Percentiles rank a stretch among this genome's conserved stretches.
Evolutionary conservation across 1,140 invertebrate genomes (phyloP).

Genomic region (Semibalanus balanoides): DNA sequence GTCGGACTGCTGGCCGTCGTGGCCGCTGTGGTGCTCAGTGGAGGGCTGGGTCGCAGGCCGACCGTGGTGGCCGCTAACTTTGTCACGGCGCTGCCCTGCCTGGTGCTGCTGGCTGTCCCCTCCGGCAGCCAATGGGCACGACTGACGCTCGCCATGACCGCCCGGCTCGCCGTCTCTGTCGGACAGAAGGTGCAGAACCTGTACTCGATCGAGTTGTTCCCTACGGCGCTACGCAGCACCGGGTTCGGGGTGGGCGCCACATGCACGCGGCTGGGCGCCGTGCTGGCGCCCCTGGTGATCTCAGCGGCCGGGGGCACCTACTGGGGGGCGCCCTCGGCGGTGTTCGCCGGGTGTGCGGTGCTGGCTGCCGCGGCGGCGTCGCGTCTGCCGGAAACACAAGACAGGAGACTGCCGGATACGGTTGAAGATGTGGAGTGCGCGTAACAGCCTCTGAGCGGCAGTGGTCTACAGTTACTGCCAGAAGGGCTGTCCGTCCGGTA

Average conservation of each 20-base stretch:
- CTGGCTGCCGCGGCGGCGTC: slow-evolving; percentile 16
- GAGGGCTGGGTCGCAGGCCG: no score
- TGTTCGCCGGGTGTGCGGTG: slow-evolving; percentile 20
- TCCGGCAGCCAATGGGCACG: slow-evolving; percentile 10
- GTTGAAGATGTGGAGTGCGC: slow-evolving; percentile 22
- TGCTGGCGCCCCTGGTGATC: slow-evolving; percentile 47
- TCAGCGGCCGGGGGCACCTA: no score
- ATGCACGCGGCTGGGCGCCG: slow-evolving; percentile 57
- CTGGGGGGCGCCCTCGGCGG: no score
- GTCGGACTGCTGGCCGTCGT: no score
- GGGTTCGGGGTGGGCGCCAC: slow-evolving; percentile 63
- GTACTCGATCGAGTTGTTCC: slow-evolving; percentile 67
- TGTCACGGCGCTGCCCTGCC: no score
- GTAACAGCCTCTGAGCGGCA: no score
- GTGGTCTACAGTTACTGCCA: no score
- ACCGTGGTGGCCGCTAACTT: no score
- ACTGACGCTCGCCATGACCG: slow-evolving; percentile 50
- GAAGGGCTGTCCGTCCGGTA: no score
- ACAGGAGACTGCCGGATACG: slow-evolving; percentile 22
- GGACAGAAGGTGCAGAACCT: slow-evolving; percentile 67
- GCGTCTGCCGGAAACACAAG: slow-evolving; percentile 23
- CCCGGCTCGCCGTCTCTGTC: slow-evolving; percentile 64
- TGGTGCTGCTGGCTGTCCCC: not conserved
- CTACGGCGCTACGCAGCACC: slow-evolving; percentile 64
- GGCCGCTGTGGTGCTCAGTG: no score